Base-by-base conservation (phyloP, 30 jellyfish, hydroid and myxozoan genomes). In the Hydractinia symbiolongicarpus region DNA sequence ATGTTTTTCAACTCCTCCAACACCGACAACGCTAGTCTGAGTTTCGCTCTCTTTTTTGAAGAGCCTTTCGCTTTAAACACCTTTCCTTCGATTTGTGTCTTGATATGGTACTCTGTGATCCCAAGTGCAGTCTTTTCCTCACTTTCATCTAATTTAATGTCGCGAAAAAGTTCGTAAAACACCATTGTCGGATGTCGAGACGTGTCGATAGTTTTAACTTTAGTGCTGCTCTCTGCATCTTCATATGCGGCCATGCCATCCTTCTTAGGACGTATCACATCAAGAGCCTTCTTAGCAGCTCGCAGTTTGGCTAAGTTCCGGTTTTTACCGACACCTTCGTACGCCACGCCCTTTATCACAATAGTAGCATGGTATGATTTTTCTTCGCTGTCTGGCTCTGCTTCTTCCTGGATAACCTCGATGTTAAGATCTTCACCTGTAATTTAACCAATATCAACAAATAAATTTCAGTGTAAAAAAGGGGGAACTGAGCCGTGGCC, bases 41-140 rank as follows among this genome's bases (percentile, higher is more conserved):
- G 50, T 67, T 79, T 91, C 9, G 98, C 98, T 70, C 55, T 73
- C 81, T 86, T 86, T 73, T 91, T 91, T 8, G 98, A 82, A 5
- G 81, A 15, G 8, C 89, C 95, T 86, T 72, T 68, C 4, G 89
- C 95, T 4, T 82, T 79, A 72, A 8, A 79, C 5, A 61, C 16
- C 56, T 82, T 77, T 4, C 89, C 96, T 74, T 91, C 89, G 16
- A 91, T 73, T 6, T 77, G 77, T 5, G 88, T 71, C 13, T 82
- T 87, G 5, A 71, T 58, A 64, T 68, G 57, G 76, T 73, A 91
- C 61, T 62, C 67, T 5, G 82, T 60, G 53, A 19, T 53, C 5
- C 70, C 87, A 50, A 61, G 53, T 20, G 54, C 55, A 30, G 82
- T 83, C 53, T 57, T 66, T 5, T 51, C 66, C 60, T 91, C 89